phyloP scores from a whole-genome alignment of 2,888 invertebrate species.

The Drosophila borborema region DNA sequence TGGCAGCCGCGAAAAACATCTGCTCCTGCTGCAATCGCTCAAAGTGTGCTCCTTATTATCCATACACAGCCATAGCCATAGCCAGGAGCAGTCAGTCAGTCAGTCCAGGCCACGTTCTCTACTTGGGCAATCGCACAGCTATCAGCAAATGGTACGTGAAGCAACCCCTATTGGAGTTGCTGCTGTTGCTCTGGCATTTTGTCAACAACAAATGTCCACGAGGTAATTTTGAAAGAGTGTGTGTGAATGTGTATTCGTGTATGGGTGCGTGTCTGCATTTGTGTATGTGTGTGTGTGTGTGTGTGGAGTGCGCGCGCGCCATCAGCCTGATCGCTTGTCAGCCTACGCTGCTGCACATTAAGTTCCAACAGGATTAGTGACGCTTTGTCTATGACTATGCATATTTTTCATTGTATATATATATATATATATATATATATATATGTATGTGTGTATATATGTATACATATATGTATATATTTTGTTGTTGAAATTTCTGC shows the following conservation, averaged over 20 bases:
- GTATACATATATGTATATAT: background rate
- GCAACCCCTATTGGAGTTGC: constrained; percentile 64
- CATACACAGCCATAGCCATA: constrained; percentile 1
- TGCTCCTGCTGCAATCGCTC: constrained; percentile 82
- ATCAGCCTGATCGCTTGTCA: constrained; percentile 33
- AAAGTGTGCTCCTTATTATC: constrained; percentile 35
- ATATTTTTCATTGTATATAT: background rate
- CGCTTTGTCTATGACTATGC: constrained; percentile 36
- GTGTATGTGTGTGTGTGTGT: constrained; percentile 35
- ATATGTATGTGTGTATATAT: constrained; percentile 2
- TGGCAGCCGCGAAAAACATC: constrained; percentile 79
- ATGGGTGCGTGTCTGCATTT: constrained; percentile 32
- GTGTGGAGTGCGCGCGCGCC: constrained; percentile 45
- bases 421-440: background rate
- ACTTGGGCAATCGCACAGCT: constrained; percentile 53
- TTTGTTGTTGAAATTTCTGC: constrained; percentile 22
- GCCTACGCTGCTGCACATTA: constrained; percentile 48
- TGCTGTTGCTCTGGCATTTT: constrained; percentile 64
- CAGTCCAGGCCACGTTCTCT: constrained; percentile 10
- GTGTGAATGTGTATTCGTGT: constrained; percentile 31
- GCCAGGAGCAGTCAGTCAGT: background rate
- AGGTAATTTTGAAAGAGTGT: constrained; percentile 45
- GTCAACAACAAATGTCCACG: constrained; percentile 71
- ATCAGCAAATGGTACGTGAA: constrained; percentile 63
- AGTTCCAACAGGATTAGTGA: constrained; percentile 69